phyloP scores from a whole-genome alignment of 1,140 invertebrate genomes.

The Lepidotrigona ventralis region DNA sequence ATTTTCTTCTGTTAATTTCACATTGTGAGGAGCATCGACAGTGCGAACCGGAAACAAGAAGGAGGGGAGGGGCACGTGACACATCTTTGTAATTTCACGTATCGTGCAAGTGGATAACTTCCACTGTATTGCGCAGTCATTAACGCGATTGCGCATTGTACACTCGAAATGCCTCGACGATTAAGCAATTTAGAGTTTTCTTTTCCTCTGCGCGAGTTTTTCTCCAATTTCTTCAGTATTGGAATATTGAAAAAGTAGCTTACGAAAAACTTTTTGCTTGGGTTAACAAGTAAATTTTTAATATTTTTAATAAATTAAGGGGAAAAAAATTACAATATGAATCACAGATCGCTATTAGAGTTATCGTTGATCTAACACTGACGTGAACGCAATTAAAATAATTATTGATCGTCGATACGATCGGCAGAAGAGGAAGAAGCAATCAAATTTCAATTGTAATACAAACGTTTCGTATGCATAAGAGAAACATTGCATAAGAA shows the following conservation, averaged over 20 bases:
- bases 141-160: conserved; percentile 51
- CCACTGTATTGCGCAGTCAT: conserved; percentile 51
- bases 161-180: conserved; percentile 60
- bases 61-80: conserved; percentile 8
- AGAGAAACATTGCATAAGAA: conserved; percentile 10
- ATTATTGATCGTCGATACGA: conserved; percentile 23
- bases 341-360: background rate
- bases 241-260: no score
- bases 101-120: conserved; percentile 26
- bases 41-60: background rate
- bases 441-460: background rate
- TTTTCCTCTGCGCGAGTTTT: background rate
- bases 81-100: conserved; percentile 35
- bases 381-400: conserved; percentile 33
- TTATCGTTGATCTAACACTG: background rate
- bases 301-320: background rate
- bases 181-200: conserved; percentile 82
- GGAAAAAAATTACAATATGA: background rate
- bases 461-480: background rate
- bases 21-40: background rate
- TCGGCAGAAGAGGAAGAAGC: background rate
- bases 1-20: background rate
- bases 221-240: no score
- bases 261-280: background rate
- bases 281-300: no score